phyloP scores from a whole-genome alignment of 2,113 vertebrate genomes.

The Pseudorhombus dupliciocellatus region DNA sequence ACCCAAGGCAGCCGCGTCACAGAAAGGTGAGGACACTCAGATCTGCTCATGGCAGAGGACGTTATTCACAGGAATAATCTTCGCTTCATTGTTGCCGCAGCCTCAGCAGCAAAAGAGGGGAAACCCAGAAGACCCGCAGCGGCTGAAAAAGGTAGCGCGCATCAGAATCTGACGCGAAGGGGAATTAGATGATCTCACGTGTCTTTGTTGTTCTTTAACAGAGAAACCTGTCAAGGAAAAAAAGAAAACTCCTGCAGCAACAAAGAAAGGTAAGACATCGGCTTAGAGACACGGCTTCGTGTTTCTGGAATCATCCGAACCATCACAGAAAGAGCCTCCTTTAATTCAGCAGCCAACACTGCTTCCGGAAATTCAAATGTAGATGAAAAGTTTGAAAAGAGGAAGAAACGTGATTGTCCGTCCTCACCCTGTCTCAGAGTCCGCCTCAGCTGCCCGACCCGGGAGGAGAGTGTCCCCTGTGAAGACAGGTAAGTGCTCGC shows the following conservation, averaged over 20 bases:
- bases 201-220: background rate
- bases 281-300: no score
- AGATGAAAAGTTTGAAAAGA: no score
- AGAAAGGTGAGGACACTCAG: constrained; percentile 42
- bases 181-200: background rate
- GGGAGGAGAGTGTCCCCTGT: constrained; percentile 47
- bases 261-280: constrained; percentile 53
- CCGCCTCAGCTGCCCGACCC: constrained; percentile 30
- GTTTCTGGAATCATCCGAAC: no score
- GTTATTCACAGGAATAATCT: background rate
- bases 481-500: constrained; percentile 44
- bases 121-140: constrained; percentile 36
- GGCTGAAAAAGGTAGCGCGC: constrained; percentile 58
- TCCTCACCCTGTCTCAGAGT: constrained; percentile 38
- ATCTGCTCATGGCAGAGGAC: no score
- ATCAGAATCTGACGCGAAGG: background rate
- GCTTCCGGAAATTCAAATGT: no score
- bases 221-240: constrained; percentile 36
- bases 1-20: constrained; percentile 32
- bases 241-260: constrained; percentile 27
- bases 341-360: no score
- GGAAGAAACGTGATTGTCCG: no score
- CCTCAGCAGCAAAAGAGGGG: constrained; percentile 24
- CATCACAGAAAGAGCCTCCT: background rate
- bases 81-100: constrained; percentile 31